These are phyloP conservation scores for Cottoperca gobio DNA, from an alignment of 2,797 vertebrate species.

Conservation along the genomic window DNA sequence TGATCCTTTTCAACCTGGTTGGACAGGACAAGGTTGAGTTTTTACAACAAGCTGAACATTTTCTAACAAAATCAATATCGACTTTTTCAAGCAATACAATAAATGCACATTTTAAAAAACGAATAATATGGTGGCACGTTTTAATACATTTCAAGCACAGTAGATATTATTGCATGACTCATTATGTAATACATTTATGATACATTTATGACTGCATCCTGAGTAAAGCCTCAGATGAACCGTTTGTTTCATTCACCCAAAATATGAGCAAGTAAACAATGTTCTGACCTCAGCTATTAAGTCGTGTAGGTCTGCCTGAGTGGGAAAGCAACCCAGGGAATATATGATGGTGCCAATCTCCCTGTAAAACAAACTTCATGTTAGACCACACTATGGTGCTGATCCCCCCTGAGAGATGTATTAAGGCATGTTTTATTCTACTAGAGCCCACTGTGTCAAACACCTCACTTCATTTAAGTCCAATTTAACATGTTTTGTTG, in stretches of 20 bases:
- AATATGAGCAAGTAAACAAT: background rate
- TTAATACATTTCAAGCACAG: background rate
- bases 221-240: background rate
- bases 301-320: conserved; percentile 89
- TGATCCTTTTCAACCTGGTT: conserved; percentile 92
- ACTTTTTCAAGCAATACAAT: background rate
- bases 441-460: no score
- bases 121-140: background rate
- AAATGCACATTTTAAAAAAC: background rate
- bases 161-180: background rate
- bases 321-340: conserved; percentile 92
- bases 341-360: conserved; percentile 92
- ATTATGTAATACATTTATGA: background rate
- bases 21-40: conserved; percentile 9
- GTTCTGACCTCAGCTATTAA: conserved; percentile 87
- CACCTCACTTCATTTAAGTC: no score
- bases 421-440: background rate
- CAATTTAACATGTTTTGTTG: background rate
- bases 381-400: background rate
- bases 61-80: background rate
- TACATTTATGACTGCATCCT: background rate
- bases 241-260: background rate
- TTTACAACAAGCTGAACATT: background rate
- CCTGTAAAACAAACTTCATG: conserved; percentile 73
- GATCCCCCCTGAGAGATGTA: background rate